These are phyloP conservation scores for Synergus laeviventris DNA, from an alignment of 2,888 invertebrate species.

Conservation along the genomic window DNA sequence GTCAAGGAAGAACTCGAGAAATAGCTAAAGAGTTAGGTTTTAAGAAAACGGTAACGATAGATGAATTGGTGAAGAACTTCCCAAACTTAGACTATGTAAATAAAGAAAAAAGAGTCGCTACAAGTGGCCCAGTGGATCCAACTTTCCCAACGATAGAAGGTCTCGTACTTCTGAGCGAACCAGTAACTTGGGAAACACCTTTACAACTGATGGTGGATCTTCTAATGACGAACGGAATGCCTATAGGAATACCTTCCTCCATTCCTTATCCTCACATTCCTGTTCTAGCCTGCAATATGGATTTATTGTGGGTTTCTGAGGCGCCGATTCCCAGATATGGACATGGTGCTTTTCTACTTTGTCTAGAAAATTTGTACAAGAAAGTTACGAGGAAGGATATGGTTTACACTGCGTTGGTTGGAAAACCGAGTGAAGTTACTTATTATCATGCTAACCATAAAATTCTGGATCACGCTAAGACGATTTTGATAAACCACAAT, in stretches of 20 bases:
- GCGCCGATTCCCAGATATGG: slow-evolving; percentile 82
- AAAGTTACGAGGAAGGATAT: slow-evolving; percentile 80
- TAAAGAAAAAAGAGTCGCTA: slow-evolving; percentile 66
- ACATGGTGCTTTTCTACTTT: slow-evolving; percentile 81
- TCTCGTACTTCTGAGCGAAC: slow-evolving; percentile 82
- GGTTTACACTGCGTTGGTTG: slow-evolving; percentile 80
- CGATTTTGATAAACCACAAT: slow-evolving; percentile 76
- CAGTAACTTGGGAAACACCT: slow-evolving; percentile 82
- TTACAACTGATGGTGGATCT: slow-evolving; percentile 81
- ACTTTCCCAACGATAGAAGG: slow-evolving; percentile 79
- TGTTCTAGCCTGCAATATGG: slow-evolving; percentile 83
- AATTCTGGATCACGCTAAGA: slow-evolving; percentile 78
- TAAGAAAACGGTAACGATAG: slow-evolving; percentile 78
- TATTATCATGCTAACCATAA: slow-evolving; percentile 81
- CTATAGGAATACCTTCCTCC: slow-evolving; percentile 69
- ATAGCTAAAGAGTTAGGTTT: slow-evolving; percentile 81
- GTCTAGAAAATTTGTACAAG: slow-evolving; percentile 81
- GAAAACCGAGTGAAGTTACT: slow-evolving; percentile 83
- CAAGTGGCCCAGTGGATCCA: slow-evolving; percentile 77
- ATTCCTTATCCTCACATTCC: slow-evolving; percentile 81
- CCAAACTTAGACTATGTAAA: slow-evolving; percentile 80
- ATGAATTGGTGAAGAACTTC: slow-evolving; percentile 78
- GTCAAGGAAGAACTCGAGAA: slow-evolving; percentile 78
- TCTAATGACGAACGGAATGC: slow-evolving; percentile 80
- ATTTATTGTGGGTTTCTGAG: slow-evolving; percentile 82